Conservation (phyloP, 2,113 vertebrate species). For the Cephalopholis sonnerati region DNA sequence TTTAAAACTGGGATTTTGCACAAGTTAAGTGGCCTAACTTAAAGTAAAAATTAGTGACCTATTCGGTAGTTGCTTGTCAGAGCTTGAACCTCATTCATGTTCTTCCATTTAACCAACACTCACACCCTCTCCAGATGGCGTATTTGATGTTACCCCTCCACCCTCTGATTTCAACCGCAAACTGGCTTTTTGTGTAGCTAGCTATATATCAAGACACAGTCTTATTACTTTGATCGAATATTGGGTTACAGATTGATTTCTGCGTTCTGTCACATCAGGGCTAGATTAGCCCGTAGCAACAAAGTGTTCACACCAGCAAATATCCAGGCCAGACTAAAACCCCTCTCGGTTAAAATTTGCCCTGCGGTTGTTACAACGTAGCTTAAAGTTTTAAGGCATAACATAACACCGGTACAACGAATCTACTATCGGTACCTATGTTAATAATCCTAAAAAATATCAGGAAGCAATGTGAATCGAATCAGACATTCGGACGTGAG, state of each 20-base stretch:
- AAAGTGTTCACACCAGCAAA: constrained; percentile 63
- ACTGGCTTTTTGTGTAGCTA: neutral
- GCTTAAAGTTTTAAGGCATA: fast-evolving
- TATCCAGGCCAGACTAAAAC: constrained; percentile 38
- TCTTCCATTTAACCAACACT: neutral
- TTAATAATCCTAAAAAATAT: neutral
- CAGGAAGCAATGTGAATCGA: neutral
- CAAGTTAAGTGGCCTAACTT: neutral
- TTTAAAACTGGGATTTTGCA: neutral
- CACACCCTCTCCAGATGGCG: neutral
- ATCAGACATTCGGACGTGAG: neutral
- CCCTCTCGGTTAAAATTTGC: neutral
- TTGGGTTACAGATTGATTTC: neutral
- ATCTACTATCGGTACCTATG: fast-evolving
- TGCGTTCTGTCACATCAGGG: neutral
- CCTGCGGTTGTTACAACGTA: fast-evolving
- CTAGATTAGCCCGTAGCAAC: constrained; percentile 19
- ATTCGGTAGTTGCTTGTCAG: no score
- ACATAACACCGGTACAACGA: fast-evolving
- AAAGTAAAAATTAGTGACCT: neutral
- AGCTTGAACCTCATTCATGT: neutral
- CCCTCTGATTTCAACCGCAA: neutral
- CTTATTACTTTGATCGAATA: neutral
- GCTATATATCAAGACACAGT: neutral
- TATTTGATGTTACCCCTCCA: neutral